A percentile compares a stretch with the other conserved stretches of the same genome.
phyloP scores from a whole-genome alignment of 2,888 invertebrate species.

The Sepioteuthis lessoniana region DNA sequence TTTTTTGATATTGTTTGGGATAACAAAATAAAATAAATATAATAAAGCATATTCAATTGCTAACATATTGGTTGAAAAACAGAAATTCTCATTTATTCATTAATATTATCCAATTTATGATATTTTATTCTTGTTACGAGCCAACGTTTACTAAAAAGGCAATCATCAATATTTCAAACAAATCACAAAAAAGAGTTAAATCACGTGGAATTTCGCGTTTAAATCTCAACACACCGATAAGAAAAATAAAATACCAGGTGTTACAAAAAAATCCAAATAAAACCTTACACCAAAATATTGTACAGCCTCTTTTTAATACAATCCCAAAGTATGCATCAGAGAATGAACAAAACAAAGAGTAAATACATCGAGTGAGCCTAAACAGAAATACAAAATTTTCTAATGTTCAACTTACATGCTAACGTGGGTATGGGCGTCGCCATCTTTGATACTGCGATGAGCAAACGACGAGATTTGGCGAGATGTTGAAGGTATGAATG shows the following conservation, averaged over 20 bases:
- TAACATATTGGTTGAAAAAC: no score
- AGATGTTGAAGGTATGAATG: background rate
- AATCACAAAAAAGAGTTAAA: background rate
- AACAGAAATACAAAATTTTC: background rate
- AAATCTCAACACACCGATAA: background rate
- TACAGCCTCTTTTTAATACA: background rate
- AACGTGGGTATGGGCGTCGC: constrained; percentile 44
- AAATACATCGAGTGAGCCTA: background rate
- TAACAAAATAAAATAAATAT: no score
- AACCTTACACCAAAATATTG: background rate
- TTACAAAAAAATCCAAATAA: background rate
- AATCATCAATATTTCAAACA: background rate
- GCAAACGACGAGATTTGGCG: background rate
- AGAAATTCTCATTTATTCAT: no score
- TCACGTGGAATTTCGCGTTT: background rate
- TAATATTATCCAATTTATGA: no score
- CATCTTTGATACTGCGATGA: constrained; percentile 16
- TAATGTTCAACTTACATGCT: constrained; percentile 24
- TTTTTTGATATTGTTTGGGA: no score
- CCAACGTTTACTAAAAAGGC: no score
- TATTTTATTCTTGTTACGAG: no score
- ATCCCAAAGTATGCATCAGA: background rate
- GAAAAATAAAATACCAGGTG: background rate
- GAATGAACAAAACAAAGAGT: background rate
- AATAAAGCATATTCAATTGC: no score